Evolutionary conservation across 2,113 vertebrate species (phyloP).

Genomic region (Urocitellus parryii): DNA sequence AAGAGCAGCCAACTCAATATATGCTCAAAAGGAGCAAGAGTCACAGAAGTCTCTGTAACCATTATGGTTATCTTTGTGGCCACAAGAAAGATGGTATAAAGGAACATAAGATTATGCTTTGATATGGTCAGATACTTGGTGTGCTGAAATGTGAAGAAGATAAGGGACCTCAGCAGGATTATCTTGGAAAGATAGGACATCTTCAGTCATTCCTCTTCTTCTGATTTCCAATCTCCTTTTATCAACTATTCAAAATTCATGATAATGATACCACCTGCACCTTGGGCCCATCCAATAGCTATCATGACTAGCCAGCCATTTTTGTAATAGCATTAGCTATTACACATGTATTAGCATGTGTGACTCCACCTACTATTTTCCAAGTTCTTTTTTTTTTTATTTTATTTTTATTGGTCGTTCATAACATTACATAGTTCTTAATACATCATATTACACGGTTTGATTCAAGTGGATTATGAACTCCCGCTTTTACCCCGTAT

Average conservation of each 20-base stretch:
- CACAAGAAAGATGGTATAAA: constrained; percentile 94
- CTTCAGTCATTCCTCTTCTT: constrained; percentile 95
- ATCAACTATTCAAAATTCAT: constrained; percentile 96
- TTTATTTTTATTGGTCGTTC: too few species aligned
- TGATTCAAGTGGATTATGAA: too few species aligned
- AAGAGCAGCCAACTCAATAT: constrained; percentile 90
- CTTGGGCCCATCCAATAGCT: constrained; percentile 96
- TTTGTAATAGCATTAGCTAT: constrained; percentile 92
- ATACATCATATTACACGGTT: too few species aligned
- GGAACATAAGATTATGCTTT: constrained; percentile 93
- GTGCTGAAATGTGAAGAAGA: constrained; percentile 93
- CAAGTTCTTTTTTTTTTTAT: too few species aligned
- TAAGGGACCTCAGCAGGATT: constrained; percentile 94
- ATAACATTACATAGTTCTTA: too few species aligned
- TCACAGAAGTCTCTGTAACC: constrained; percentile 88
- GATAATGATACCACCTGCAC: constrained; percentile 96
- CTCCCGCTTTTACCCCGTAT: too few species aligned
- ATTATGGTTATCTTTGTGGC: constrained; percentile 96
- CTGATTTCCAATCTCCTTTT: constrained; percentile 96
- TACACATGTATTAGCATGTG: constrained; percentile 90
- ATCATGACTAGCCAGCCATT: constrained; percentile 96
- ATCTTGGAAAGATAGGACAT: constrained; percentile 97
- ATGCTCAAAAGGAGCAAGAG: constrained; percentile 90
- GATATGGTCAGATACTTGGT: constrained; percentile 90
- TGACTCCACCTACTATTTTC: constrained; percentile 95